Base-by-base conservation (phyloP, 2,113 vertebrate genomes). In the Propithecus coquereli region DNA sequence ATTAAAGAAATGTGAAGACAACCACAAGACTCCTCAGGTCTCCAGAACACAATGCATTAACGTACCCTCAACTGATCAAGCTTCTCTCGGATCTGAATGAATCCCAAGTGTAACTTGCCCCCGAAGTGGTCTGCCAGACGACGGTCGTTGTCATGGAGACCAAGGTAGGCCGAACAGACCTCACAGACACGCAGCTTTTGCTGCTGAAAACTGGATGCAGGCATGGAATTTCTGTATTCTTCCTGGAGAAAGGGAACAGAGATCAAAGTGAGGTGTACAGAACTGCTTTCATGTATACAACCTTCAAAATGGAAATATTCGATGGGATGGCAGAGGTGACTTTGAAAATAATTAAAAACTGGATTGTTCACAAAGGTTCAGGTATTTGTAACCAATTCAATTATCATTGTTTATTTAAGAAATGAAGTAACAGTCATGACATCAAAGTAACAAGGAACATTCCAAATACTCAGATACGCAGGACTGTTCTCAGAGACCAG, bases 191-290 rank as follows among this genome's bases (percentile, higher is more conserved):
- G 99, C 90, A 99, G 98, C 96, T 99, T 99, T 98, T 99, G 99
- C 98, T 99, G 99, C 91, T 99, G 99, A 97, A 99, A 99, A 97
- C 99, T 99, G 96, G 99, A 99, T 3, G 99, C 99, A 8, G 99
- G 99, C 99, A 99, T 99, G 22, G 99, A 99, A 98, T 99, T 99
- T 96, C 99, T 98, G 98, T 99, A 99, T 97, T 99, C 99, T 96
- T 99, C 99, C 99, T 99, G 74, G 54, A 68, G 32, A 79, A 30
- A 22, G 65, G 52, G 37, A 95, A 96, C 3, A 84, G 86, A 86
- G 30, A 45, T 27, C 4, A 66, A 90, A 50, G 5, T 17, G 34
- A 93, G 66, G 68, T 10, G 65, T 90, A 77, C 92, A 71, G 37
- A 84, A 96, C 0, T 81, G 47, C 16, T 3, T 83, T 32, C 23